Evolutionary conservation across 92 coral and sea anemone species (phyloP).

Genomic region (Paragorgia papillata): DNA sequence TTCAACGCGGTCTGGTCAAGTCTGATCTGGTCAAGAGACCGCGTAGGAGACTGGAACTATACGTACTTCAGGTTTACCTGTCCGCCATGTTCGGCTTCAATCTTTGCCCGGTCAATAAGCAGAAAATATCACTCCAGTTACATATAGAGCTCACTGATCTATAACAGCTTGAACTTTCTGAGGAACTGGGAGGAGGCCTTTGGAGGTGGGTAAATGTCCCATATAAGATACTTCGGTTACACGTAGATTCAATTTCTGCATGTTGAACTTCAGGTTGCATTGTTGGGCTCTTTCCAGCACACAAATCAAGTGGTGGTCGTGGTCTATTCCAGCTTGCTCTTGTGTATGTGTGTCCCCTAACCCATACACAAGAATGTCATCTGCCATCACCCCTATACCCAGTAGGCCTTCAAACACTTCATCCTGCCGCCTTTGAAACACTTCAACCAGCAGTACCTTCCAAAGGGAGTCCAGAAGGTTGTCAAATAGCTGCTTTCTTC

Average conservation of each 20-base stretch:
- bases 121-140: too few species aligned
- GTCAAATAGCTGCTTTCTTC: slow-evolving; percentile 33
- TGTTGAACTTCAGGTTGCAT: slow-evolving; percentile 48
- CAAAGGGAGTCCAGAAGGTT: slow-evolving; percentile 58
- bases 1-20: too few species aligned
- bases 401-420: slow-evolving; percentile 32
- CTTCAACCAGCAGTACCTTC: slow-evolving; percentile 20
- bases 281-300: slow-evolving; percentile 35
- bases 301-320: slow-evolving; percentile 32
- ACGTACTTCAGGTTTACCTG: too few species aligned
- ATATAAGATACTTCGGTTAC: slow-evolving; percentile 40
- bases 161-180: slow-evolving; percentile 43
- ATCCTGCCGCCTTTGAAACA: slow-evolving; percentile 42
- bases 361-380: too few species aligned
- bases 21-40: too few species aligned
- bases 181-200: slow-evolving; percentile 38
- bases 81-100: too few species aligned
- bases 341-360: too few species aligned
- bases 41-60: too few species aligned
- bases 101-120: too few species aligned
- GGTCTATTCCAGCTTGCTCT: slow-evolving; percentile 15
- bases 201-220: slow-evolving; percentile 14
- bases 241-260: slow-evolving; percentile 43
- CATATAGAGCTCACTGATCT: too few species aligned
- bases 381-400: slow-evolving; percentile 25